Percentiles rank a stretch among this genome's conserved stretches.
These are phyloP conservation scores for Zeugodacus cucurbitae DNA, from an alignment of 1,140 invertebrate genomes.

Conservation along the genomic window DNA sequence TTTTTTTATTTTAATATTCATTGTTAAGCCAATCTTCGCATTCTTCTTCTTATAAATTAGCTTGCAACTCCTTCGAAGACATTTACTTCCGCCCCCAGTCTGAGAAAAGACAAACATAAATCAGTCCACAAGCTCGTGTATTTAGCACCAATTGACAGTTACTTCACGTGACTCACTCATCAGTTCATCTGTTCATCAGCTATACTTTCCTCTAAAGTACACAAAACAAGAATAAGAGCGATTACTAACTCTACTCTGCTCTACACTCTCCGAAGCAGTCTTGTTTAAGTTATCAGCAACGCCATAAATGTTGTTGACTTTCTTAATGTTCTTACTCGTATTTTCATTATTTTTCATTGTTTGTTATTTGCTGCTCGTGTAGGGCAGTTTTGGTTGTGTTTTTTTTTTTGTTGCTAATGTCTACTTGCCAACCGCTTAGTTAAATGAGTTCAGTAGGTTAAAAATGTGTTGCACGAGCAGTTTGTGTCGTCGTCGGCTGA, in stretches of 20 bases:
- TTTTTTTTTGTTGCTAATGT: neutral
- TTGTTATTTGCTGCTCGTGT: neutral
- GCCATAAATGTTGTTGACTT: neutral
- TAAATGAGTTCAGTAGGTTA: conserved; percentile 16
- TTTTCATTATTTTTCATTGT: neutral
- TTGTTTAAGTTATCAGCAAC: neutral
- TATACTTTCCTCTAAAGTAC: neutral
- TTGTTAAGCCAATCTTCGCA: too few species aligned
- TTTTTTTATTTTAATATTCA: too few species aligned
- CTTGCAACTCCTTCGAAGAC: neutral
- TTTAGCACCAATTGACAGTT: neutral
- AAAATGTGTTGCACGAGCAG: neutral
- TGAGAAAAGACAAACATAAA: too few species aligned
- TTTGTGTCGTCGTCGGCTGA: neutral
- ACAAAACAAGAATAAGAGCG: neutral
- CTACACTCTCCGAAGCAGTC: neutral
- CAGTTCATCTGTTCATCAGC: neutral
- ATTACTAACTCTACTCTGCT: neutral
- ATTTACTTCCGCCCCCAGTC: too few species aligned
- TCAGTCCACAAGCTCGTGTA: neutral
- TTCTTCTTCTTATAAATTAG: too few species aligned
- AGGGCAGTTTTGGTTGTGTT: neutral
- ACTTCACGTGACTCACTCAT: neutral
- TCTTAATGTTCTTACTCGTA: neutral
- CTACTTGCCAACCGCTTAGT: neutral